Evolutionary conservation across 2,797 vertebrate genomes (phyloP), one percentile per base, ranked within the genome.

Genomic region (Sebastes variabilis): DNA sequence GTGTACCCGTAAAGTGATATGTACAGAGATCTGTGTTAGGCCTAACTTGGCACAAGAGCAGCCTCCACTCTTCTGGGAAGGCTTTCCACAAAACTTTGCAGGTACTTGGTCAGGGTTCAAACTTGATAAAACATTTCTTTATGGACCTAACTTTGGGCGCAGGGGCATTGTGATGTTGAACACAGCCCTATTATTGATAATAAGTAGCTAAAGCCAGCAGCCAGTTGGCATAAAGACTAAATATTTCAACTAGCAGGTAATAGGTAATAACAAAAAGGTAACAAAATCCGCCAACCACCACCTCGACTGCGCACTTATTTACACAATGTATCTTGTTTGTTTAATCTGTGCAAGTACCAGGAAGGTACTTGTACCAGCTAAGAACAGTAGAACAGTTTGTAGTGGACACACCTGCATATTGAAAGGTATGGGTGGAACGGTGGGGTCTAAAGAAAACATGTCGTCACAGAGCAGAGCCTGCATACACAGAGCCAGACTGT

Each of bases 381-480:
- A 30, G 29, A 73, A 62, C 2, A 2, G 18, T 38, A 18, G 3
- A 20, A 70, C 49, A 16, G 1, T n/a, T 25, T 49, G 9, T 16
- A 13, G 5, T 14, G 3, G 18, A 72, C 86, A 14, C 20, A 99
- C 98, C 97, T 98, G 85, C 36, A 95, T 90, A 10, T 96, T 97
- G 86, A 99, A 99, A 75, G 96, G 97, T 4, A 99, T 16, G 0
- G 98, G 98, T 2, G 97, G 98, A 65, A 99, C 92, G 0, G 93
- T 96, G 83, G 97, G 95, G 84, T 99, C 98, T 95, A 99, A 85
- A 24, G 66, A 83, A 88, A 98, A 99, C 98, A 99, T 96, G 89
- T 98, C 94, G 22, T 97, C 92, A 3, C 95, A 97, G 58, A 99
- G 95, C 22, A 99, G 91, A 0, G 98, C 97, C 92, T 92, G 92